Evolutionary conservation across 2,113 vertebrate genomes (phyloP).

Genomic region (Panthera tigris): DNA sequence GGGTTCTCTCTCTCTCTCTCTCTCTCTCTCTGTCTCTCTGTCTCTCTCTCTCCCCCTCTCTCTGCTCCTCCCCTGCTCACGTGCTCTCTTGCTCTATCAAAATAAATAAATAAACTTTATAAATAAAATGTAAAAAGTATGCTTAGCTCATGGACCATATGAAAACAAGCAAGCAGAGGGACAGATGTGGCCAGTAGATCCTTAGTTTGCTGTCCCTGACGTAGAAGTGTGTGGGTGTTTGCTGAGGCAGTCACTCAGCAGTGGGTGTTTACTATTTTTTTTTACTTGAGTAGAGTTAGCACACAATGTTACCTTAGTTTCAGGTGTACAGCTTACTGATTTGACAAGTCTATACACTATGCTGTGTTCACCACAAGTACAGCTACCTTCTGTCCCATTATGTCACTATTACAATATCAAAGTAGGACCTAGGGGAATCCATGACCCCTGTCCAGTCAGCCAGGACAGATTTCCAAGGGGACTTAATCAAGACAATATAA

Average conservation of each 20-base stretch:
- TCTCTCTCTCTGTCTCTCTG: too few species aligned
- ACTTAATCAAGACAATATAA: not conserved
- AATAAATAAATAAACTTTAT: too few species aligned
- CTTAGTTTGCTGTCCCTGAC: not conserved
- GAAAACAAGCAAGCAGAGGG: not conserved
- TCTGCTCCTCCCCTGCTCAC: too few species aligned
- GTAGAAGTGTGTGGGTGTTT: not conserved
- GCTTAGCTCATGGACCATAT: not conserved
- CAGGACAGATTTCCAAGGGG: not conserved
- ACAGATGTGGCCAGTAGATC: not conserved
- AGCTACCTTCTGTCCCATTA: not conserved
- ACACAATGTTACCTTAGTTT: not conserved
- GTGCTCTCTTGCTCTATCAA: too few species aligned
- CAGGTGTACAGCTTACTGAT: not conserved
- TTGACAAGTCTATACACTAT: not conserved
- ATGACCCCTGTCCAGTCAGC: not conserved
- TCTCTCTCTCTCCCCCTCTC: too few species aligned
- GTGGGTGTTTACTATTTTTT: not conserved
- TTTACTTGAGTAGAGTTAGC: not conserved
- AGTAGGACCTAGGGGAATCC: not conserved
- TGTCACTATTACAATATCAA: not conserved
- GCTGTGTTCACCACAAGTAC: not conserved
- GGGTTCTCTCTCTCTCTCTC: too few species aligned
- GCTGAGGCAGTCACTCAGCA: not conserved
- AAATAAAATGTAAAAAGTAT: conserved; percentile 4